These are phyloP conservation scores for Aphodius granarius DNA, from an alignment of 2,888 invertebrate genomes.

Conservation along the genomic window DNA sequence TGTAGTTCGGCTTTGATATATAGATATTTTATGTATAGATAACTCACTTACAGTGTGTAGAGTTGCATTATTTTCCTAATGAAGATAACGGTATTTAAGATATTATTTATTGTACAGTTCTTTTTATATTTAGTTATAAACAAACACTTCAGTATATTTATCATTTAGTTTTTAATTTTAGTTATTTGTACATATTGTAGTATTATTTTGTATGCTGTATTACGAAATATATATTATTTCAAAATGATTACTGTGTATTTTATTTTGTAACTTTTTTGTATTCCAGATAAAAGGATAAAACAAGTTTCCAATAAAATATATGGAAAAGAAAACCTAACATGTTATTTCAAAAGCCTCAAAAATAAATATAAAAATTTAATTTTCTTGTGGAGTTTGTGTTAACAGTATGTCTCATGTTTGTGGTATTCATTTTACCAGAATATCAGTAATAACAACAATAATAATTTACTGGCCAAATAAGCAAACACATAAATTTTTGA, in stretches of 20 bases:
- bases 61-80: constrained; percentile 22
- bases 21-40: neutral
- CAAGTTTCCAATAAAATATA: no score
- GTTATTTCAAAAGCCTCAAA: no score
- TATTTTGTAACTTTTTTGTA: neutral
- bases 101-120: constrained; percentile 27
- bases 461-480: no score
- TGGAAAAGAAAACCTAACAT: no score
- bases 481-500: no score
- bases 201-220: constrained; percentile 31
- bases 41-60: constrained; percentile 18
- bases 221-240: constrained; percentile 25
- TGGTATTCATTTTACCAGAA: no score
- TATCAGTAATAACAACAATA: no score
- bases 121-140: constrained; percentile 16
- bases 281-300: no score
- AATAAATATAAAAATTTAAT: no score
- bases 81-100: constrained; percentile 15
- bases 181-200: constrained; percentile 34
- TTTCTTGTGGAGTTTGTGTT: no score
- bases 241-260: neutral
- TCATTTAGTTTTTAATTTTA: constrained; percentile 23
- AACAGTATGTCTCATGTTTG: no score
- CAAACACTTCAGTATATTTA: constrained; percentile 8
- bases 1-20: constrained; percentile 1